Evolutionary conservation across 1,140 invertebrate species (phyloP).

Genomic region (Ruditapes philippinarum): DNA sequence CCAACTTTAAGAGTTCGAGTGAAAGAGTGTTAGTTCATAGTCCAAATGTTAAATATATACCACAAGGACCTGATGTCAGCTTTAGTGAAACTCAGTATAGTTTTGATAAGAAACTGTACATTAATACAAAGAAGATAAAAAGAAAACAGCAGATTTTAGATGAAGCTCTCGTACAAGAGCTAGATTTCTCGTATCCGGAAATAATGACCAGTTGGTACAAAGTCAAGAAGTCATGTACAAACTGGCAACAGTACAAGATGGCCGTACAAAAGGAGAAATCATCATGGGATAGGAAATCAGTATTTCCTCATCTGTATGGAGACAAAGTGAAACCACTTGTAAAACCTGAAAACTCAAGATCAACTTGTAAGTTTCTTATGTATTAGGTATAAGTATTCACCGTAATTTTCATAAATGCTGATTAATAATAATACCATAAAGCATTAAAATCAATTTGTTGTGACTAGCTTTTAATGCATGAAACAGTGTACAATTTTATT

Average conservation of each 20-base stretch:
- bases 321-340: slow-evolving; percentile 46
- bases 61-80: background rate
- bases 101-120: slow-evolving; percentile 23
- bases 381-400: no score
- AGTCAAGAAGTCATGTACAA: slow-evolving; percentile 12
- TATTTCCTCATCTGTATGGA: slow-evolving; percentile 35
- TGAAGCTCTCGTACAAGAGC: background rate
- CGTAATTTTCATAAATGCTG: no score
- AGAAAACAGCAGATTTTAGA: background rate
- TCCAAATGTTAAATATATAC: background rate
- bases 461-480: no score
- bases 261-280: background rate
- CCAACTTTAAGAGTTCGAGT: slow-evolving; percentile 69
- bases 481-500: no score
- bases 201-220: slow-evolving; percentile 21
- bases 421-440: no score
- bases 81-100: background rate
- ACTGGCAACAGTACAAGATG: slow-evolving; percentile 50
- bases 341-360: slow-evolving; percentile 37
- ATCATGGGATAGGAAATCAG: background rate
- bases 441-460: no score
- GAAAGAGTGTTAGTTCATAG: background rate
- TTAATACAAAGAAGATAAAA: slow-evolving; percentile 55
- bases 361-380: slow-evolving; percentile 43
- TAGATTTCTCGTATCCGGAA: slow-evolving; percentile 51